phyloP scores from a whole-genome alignment of 2,888 invertebrate species.

The Harpalus rubripes region DNA sequence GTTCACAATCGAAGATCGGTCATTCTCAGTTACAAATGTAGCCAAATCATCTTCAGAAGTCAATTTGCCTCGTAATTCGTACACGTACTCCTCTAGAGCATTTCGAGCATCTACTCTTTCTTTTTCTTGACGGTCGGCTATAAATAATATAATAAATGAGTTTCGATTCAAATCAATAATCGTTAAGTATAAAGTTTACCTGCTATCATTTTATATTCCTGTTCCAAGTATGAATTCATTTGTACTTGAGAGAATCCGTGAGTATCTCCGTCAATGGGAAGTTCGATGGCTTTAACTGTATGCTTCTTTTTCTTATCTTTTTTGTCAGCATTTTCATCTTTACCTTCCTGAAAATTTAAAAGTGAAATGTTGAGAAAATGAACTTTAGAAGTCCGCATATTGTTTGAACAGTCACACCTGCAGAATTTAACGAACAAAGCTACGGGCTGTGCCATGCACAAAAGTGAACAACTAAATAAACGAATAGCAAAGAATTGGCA shows the following conservation, averaged over 20 bases:
- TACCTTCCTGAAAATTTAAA: slow-evolving; percentile 77
- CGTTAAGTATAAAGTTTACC: slow-evolving; percentile 66
- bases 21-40: slow-evolving; percentile 86
- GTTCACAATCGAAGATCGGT: slow-evolving; percentile 82
- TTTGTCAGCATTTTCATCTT: slow-evolving; percentile 79
- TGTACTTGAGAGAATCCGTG: slow-evolving; percentile 86
- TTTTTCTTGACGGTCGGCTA: slow-evolving; percentile 94
- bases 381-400: slow-evolving; percentile 55
- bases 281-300: slow-evolving; percentile 88
- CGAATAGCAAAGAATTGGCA: slow-evolving; percentile 21
- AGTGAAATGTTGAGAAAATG: slow-evolving; percentile 30
- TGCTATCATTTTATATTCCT: slow-evolving; percentile 78
- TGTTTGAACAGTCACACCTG: slow-evolving; percentile 66
- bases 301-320: slow-evolving; percentile 89
- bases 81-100: slow-evolving; percentile 98
- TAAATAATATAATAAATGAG: slow-evolving; percentile 69
- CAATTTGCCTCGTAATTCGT: slow-evolving; percentile 95
- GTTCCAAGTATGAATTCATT: slow-evolving; percentile 87
- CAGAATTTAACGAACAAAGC: slow-evolving; percentile 63
- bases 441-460: slow-evolving; percentile 65
- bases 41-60: slow-evolving; percentile 87
- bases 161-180: neutral
- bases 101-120: slow-evolving; percentile 97
- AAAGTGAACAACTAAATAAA: slow-evolving; percentile 46
- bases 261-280: slow-evolving; percentile 89